Conservation (phyloP, 2,113 vertebrate genomes). For the Puntigrus tetrazona region DNA sequence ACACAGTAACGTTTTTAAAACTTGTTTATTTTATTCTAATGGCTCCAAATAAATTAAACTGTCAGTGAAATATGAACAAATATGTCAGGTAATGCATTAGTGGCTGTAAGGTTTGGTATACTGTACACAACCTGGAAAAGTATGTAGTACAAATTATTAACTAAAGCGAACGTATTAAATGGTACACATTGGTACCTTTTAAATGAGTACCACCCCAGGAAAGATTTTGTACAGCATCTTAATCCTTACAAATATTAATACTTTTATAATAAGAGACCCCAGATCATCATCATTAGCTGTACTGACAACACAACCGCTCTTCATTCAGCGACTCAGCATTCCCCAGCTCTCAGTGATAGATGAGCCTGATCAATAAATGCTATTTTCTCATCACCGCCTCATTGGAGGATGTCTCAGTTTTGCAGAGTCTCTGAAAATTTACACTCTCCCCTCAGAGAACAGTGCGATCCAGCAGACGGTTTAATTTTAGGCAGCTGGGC, state of each 20-base stretch:
- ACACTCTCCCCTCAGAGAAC: slow-evolving; percentile 18
- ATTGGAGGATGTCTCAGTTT: slow-evolving; percentile 41
- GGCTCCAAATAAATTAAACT: too few species aligned
- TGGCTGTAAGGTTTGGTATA: too few species aligned
- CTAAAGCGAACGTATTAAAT: too few species aligned
- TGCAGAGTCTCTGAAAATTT: slow-evolving; percentile 53
- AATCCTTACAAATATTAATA: background rate
- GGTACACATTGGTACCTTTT: too few species aligned
- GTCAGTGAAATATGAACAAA: too few species aligned
- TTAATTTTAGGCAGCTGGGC: slow-evolving; percentile 10
- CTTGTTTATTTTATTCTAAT: too few species aligned
- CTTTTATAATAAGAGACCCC: background rate
- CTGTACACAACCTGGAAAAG: too few species aligned
- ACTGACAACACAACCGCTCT: slow-evolving; percentile 14
- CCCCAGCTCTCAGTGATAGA: slow-evolving; percentile 50
- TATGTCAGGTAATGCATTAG: too few species aligned
- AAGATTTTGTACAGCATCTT: background rate
- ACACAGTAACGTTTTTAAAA: too few species aligned
- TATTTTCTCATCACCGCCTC: slow-evolving; percentile 45
- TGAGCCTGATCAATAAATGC: slow-evolving; percentile 56
- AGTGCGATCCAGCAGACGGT: slow-evolving; percentile 1
- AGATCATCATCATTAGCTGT: background rate
- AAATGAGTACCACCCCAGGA: too few species aligned
- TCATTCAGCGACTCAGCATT: slow-evolving; percentile 47
- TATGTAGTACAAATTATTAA: too few species aligned